Conservation (phyloP, 1,140 invertebrate genomes). For the Dendrolimus punctatus region DNA sequence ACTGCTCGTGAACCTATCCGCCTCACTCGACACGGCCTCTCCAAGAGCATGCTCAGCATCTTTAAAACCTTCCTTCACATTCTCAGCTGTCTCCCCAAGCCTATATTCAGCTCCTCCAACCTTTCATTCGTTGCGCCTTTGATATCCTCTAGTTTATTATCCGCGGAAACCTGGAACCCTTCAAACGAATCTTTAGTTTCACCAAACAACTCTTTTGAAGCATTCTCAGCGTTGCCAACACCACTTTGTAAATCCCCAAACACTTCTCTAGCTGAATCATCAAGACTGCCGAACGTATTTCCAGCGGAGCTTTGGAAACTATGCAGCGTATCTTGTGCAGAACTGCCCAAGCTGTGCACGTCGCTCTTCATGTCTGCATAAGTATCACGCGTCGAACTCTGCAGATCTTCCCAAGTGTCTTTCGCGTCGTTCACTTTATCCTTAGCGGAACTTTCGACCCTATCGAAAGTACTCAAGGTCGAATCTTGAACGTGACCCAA, state of each 20-base stretch:
- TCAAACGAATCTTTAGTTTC: constrained; percentile 46
- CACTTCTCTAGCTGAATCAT: constrained; percentile 47
- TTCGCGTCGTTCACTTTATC: constrained; percentile 44
- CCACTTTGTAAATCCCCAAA: constrained; percentile 31
- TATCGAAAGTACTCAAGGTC: constrained; percentile 58
- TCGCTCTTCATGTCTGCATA: constrained; percentile 52
- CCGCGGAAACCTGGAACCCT: constrained; percentile 58
- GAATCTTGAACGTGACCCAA: constrained; percentile 51
- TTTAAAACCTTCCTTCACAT: constrained; percentile 21
- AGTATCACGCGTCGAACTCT: constrained; percentile 54
- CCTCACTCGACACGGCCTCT: constrained; percentile 33
- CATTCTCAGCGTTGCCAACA: constrained; percentile 24
- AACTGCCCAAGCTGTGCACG: constrained; percentile 44
- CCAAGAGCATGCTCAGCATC: constrained; percentile 28
- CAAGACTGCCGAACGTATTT: constrained; percentile 61
- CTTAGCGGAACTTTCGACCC: constrained; percentile 57
- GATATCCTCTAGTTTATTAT: constrained; percentile 55
- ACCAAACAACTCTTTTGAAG: constrained; percentile 43
- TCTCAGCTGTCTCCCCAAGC: constrained; percentile 27
- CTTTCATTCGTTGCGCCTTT: constrained; percentile 35
- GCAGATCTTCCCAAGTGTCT: constrained; percentile 50
- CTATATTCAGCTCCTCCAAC: constrained; percentile 35
- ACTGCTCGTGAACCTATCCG: constrained; percentile 52
- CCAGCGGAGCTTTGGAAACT: constrained; percentile 64
- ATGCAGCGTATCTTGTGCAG: constrained; percentile 53